Base-by-base conservation (phyloP, 2,888 invertebrate species). In the Drosophila acutilabella region DNA sequence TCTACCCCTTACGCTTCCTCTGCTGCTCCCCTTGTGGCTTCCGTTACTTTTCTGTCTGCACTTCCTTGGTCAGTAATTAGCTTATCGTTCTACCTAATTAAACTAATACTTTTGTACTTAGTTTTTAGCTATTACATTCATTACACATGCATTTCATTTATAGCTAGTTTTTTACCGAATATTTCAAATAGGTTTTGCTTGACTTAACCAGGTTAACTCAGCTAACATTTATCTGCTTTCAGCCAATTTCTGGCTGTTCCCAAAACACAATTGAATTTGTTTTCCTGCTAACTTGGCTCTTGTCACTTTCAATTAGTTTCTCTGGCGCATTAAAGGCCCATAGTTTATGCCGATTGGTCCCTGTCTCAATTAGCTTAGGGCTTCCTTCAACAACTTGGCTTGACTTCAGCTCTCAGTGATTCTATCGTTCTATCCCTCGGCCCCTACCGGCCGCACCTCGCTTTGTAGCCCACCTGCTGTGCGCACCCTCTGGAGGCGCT, bases 401-500 rank as follows among this genome's bases (percentile, higher is more conserved):
- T 61, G 79, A 54, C 74, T 74, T 30, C 30, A 30, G 6, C 1
- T 23, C 33, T 10, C 36, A 13, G 36, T 36, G 13, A 11, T 58
- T 74, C 79, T 54, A 40, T 60, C 47, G 45, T 79, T 74, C 74
- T 74, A 48, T 59, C 40, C 42, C 18, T 14, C 18, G 57, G 50
- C 64, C 20, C 41, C n/a, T 30, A 30, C 38, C 4, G 33, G n/a
- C 23, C 20, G 47, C 41, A 26, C 45, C 23, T 26, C 52, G 20
- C 33, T 54, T 65, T 33, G 56, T 36, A 64, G 68, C 66, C 78
- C 78, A 78, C 78, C 78, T 78, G 81, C 78, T 78, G 81, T 59
- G 70, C 40, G 56, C 59, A 56, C 73, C 58, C 64, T 50, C 61
- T 20, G 18, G 18, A 59, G 48, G 48, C 42, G 57, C 58, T 62